Evolutionary conservation across 2,888 invertebrate species (phyloP).

Genomic region (Meliscaeva auricollis): DNA sequence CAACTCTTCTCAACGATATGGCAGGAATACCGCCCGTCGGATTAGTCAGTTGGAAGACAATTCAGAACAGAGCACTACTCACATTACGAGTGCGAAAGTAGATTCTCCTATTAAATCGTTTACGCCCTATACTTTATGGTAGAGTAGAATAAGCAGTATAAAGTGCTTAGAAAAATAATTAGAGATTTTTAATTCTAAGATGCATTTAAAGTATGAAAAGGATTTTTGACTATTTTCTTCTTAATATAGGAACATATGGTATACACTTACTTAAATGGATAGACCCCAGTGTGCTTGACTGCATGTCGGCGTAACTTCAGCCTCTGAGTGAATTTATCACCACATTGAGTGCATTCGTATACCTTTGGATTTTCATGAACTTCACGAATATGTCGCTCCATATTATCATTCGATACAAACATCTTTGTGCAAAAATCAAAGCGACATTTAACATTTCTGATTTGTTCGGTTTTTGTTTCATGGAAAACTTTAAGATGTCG

Average conservation of each 20-base stretch:
- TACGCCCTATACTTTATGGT: no score
- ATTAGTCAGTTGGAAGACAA: no score
- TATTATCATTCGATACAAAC: slow-evolving; percentile 85
- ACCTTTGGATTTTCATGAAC: slow-evolving; percentile 84
- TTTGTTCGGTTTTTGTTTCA: slow-evolving; percentile 78
- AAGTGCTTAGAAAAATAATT: no score
- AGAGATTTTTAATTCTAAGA: no score
- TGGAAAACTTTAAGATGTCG: slow-evolving; percentile 86
- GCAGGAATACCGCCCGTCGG: no score
- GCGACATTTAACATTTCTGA: slow-evolving; percentile 79
- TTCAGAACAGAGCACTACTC: no score
- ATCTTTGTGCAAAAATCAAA: slow-evolving; percentile 84
- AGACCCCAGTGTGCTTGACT: slow-evolving; percentile 85
- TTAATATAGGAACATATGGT: background rate
- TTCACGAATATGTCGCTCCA: slow-evolving; percentile 86
- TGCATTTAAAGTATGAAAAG: no score
- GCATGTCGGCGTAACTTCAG: slow-evolving; percentile 86
- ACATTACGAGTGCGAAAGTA: no score
- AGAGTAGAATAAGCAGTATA: no score
- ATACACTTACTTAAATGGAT: slow-evolving; percentile 79
- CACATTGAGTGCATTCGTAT: slow-evolving; percentile 85
- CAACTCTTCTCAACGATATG: no score
- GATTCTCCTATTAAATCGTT: no score
- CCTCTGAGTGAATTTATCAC: slow-evolving; percentile 85
- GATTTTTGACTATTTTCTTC: no score